Conservation (phyloP, 2,888 invertebrate genomes). For the Ochropleura plecta region DNA sequence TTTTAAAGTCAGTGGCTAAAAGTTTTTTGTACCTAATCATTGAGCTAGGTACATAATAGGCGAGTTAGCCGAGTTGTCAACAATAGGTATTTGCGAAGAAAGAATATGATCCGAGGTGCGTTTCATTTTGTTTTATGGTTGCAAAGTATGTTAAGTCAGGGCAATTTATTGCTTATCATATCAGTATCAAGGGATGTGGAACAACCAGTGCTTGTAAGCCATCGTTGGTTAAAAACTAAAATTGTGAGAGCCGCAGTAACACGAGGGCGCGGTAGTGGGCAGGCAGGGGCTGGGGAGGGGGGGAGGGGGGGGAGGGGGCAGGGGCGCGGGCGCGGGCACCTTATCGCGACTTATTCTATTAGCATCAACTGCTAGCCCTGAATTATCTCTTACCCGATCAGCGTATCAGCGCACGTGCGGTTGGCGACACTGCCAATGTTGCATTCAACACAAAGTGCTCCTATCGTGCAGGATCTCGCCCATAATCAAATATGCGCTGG, state of each 20-base stretch:
- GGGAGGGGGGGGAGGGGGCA: too few species aligned
- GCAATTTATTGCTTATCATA: neutral
- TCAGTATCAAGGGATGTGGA: neutral
- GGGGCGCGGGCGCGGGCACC: neutral
- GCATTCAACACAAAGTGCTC: slow-evolving; percentile 23
- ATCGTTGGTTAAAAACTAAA: neutral
- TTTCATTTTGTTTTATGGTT: neutral
- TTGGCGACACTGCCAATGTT: neutral
- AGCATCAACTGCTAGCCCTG: slow-evolving; percentile 49
- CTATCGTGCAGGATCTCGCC: slow-evolving; percentile 52
- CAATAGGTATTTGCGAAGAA: neutral
- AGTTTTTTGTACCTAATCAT: neutral
- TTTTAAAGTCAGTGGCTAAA: too few species aligned
- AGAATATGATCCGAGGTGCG: neutral
- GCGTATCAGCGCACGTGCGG: slow-evolving; percentile 50
- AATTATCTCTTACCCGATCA: slow-evolving; percentile 55
- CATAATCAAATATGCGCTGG: neutral
- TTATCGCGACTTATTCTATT: slow-evolving; percentile 67
- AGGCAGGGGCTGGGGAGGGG: neutral
- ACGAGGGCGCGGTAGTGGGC: neutral
- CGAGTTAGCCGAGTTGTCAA: neutral
- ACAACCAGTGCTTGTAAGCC: neutral
- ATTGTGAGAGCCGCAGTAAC: neutral
- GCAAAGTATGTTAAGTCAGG: neutral
- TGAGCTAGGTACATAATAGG: neutral